A percentile compares a stretch with the other conserved stretches of the same genome.
phyloP scores from a whole-genome alignment of 2,113 vertebrate species.

The Morone saxatilis region DNA sequence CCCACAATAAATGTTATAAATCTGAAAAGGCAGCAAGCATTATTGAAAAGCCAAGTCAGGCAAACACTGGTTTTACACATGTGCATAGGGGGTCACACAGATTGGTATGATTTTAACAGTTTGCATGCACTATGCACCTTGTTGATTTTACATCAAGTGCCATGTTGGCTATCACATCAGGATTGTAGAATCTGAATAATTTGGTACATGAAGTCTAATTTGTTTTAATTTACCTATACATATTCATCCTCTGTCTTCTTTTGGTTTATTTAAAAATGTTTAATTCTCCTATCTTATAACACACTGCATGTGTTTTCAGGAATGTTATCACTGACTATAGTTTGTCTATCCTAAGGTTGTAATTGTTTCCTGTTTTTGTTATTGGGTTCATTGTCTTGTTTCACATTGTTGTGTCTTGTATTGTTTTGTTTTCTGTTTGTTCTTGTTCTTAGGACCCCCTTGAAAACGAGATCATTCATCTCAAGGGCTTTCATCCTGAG shows the following conservation, averaged over 20 bases:
- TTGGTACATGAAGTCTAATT: background rate
- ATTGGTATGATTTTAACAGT: background rate
- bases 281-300: background rate
- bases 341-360: background rate
- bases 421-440: background rate
- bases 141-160: background rate
- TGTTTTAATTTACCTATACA: background rate
- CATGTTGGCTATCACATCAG: background rate
- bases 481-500: background rate
- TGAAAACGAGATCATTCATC: too few relatives aligned
- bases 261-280: background rate
- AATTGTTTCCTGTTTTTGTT: background rate
- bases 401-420: background rate
- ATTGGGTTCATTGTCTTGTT: background rate
- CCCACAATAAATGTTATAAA: conserved; percentile 60
- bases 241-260: background rate
- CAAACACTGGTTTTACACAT: conserved; percentile 39
- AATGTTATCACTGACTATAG: background rate
- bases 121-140: background rate
- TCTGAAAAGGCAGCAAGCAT: conserved; percentile 32
- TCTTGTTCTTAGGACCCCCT: background rate
- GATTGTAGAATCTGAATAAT: background rate
- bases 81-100: conserved; percentile 5
- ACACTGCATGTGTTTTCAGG: background rate
- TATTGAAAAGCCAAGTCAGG: conserved; percentile 31